These are phyloP conservation scores for Parthenolecanium corni DNA, from an alignment of 2,888 invertebrate genomes.

Conservation along the genomic window DNA sequence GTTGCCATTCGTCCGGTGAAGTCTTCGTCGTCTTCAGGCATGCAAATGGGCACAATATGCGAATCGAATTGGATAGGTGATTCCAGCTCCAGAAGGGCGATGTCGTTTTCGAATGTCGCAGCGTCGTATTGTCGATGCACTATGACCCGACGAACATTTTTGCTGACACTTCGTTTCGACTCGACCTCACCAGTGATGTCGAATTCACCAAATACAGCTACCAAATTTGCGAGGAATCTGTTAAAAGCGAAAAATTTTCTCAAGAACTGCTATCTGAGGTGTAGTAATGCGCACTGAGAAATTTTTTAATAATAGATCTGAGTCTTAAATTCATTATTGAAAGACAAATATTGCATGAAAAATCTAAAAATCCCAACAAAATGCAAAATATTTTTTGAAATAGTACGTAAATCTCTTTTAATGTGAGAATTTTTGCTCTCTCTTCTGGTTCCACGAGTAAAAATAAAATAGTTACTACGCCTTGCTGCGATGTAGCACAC, in stretches of 20 bases:
- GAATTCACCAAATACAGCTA: constrained; percentile 83
- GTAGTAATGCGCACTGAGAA: background rate
- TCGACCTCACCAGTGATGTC: constrained; percentile 79
- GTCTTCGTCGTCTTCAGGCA: constrained; percentile 64
- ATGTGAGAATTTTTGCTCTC: too few relatives aligned
- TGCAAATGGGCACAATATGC: constrained; percentile 85
- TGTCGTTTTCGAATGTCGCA: constrained; percentile 82
- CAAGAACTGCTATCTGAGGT: too few relatives aligned
- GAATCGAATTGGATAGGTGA: constrained; percentile 68
- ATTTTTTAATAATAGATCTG: background rate
- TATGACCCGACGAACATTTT: constrained; percentile 74
- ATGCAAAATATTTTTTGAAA: background rate
- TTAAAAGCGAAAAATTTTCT: constrained; percentile 33
- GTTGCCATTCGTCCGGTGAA: constrained; percentile 77
- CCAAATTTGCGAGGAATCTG: constrained; percentile 75
- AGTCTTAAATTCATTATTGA: too few relatives aligned
- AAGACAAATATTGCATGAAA: background rate
- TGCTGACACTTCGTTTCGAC: constrained; percentile 60
- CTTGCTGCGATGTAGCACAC: too few relatives aligned
- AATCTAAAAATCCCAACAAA: background rate
- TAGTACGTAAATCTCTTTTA: too few relatives aligned
- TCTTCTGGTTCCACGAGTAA: too few relatives aligned
- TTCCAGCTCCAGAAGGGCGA: constrained; percentile 76
- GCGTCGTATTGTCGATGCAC: constrained; percentile 81
- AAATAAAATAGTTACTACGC: too few relatives aligned